Base-by-base conservation (phyloP, 1,140 invertebrate species). In the Armadillidium nasatum region DNA sequence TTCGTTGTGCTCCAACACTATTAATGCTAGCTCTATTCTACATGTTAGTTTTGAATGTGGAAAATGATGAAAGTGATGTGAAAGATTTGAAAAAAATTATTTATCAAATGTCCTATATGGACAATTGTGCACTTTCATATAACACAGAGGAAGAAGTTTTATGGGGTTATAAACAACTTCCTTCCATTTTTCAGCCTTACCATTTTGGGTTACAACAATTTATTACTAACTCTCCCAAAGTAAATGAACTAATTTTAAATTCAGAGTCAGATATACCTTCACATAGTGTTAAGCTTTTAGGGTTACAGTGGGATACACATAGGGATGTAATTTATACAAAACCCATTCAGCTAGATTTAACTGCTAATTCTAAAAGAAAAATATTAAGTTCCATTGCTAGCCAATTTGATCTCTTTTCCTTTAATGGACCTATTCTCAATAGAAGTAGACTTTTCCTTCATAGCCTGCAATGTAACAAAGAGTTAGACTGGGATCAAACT, bases 191-290 rank as follows among this genome's bases (percentile, higher is more conserved):
- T 44, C 4, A 9, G 1, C 23, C 33, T 45, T 73, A 73, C n/a
- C 0, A 15, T 7, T 73, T 73, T 23, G 72, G 60, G 72, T 46
- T 73, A 54, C 44, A 73, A 54, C 72, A 73, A 54, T 44, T 73
- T 2, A 23, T 44, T 11, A 46, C 72, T 10, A 73, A 73, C n/a
- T 11, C n/a, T 19, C 7, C 6, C 9, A 21, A 21, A 21, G 21
- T 73, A 54, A 22, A 45, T 21, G 10, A 22, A 0, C 11, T 21
- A 9, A 44, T 73, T 10, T 4, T 10, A 0, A 21, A 9, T 4
- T 0, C 4, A 3, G 33, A 10, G 10, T 13, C 10, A 7, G 44
- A 73, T 9, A 11, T 19, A 21, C 19, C 72, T 73, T 22, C 44
- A 0, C 9, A 4, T 10, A 21, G 33, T 6, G 23, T 15, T 11